Evolutionary conservation across 2,113 vertebrate species (phyloP), one percentile per base, ranked within the genome.

Genomic region (Sterna hirundo): DNA sequence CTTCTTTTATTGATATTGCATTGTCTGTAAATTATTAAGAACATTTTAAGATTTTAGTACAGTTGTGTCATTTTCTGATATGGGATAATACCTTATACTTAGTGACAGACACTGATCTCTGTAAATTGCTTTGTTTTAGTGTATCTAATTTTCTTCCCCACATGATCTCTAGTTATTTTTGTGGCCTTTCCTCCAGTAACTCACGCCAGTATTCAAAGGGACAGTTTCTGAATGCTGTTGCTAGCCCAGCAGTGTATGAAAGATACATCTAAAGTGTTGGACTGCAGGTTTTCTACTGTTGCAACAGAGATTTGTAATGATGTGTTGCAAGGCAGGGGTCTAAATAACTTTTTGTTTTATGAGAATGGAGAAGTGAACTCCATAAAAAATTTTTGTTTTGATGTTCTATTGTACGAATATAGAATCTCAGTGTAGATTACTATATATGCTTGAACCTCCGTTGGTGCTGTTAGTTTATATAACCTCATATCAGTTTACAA

Each of bases 351-450:
- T 34, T 54, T 74, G 5, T 36, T 71, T 88, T 82, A 27, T 61
- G 25, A 77, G 29, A 94, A 29, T 54, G 4, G 26, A 72, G 26
- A 93, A 38, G 29, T 52, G 44, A 60, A 40, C 21, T 68, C 12
- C 42, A 47, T 70, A 78, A 49, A 62, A 44, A 22, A 22, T 9
- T 16, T 61, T 86, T 4, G 10, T 68, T 83, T 84, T 79, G 3
- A 20, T 64, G 2, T n/a, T 79, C 22, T 54, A 0, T 32, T 51
- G 5, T 68, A 52, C 1, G 3, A 54, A 42, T 23, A 49, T 13
- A 36, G 51, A 44, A 51, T 46, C 13, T 88, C 12, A 68, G 25
- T 29, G 23, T 65, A 58, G 18, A 34, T 72, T 77, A 15, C 51
- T 7, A 3, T 42, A 44, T 13, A 5, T 64, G 10, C 58, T 71